phyloP scores from a whole-genome alignment of 2,113 vertebrate genomes.

The Solea solea region DNA sequence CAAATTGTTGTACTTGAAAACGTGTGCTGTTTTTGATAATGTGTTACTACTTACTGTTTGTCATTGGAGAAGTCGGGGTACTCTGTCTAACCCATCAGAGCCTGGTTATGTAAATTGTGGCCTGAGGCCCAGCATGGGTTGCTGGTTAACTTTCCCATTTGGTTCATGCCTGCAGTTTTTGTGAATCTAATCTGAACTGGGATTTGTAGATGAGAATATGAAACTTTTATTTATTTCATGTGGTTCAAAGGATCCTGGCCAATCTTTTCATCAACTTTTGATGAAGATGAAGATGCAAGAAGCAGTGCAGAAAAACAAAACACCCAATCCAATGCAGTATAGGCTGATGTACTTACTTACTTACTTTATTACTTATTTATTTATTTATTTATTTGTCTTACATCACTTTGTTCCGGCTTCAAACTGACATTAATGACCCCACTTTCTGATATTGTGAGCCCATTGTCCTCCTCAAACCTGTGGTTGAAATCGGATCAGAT shows the following conservation, averaged over 20 bases:
- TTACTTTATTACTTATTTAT: no score
- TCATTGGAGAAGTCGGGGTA: conserved; percentile 11
- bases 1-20: no score
- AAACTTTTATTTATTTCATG: conserved; percentile 14
- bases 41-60: neutral
- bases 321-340: no score
- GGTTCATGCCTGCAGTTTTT: neutral
- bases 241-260: conserved; percentile 4
- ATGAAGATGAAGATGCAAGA: neutral
- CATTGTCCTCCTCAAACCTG: conserved; percentile 2
- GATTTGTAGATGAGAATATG: neutral
- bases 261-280: no score
- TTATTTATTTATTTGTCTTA: no score
- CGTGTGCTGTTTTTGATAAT: no score
- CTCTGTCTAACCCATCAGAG: conserved; percentile 5
- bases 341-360: no score
- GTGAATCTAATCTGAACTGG: conserved; percentile 24
- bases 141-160: neutral
- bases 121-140: conserved; percentile 12
- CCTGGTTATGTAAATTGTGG: conserved; percentile 11
- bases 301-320: no score
- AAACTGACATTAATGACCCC: conserved; percentile 11
- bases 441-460: conserved; percentile 26
- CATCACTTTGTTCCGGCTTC: conserved; percentile 6
- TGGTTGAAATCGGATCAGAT: conserved; percentile 35